Evolutionary conservation across 2,888 invertebrate genomes (phyloP).

Genomic region (Pyralis farinalis): DNA sequence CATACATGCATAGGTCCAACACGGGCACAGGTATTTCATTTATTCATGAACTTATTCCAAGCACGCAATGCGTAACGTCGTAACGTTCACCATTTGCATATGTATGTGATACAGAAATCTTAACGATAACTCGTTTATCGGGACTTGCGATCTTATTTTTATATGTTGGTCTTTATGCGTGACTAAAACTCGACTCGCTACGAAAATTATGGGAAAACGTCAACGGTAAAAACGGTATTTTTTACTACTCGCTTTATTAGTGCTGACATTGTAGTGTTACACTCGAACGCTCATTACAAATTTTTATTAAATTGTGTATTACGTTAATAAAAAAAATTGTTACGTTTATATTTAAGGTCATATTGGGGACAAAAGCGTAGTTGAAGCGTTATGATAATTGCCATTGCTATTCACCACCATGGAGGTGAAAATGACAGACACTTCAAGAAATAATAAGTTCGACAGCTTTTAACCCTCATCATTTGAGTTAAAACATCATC

Average conservation of each 20-base stretch:
- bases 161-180: conserved; percentile 31
- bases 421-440: too few species aligned
- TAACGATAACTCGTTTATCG: conserved; percentile 50
- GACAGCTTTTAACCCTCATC: too few species aligned
- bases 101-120: conserved; percentile 48
- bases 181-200: conserved; percentile 16
- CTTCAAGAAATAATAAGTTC: too few species aligned
- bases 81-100: conserved; percentile 38
- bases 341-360: too few species aligned
- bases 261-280: not conserved
- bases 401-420: too few species aligned
- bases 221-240: conserved; percentile 3
- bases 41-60: conserved; percentile 31
- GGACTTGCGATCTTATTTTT: conserved; percentile 41
- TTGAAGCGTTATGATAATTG: too few species aligned
- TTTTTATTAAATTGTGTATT: too few species aligned
- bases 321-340: too few species aligned
- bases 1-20: conserved; percentile 8
- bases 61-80: conserved; percentile 40
- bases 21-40: conserved; percentile 11
- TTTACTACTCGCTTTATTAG: conserved; percentile 10
- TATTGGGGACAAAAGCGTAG: too few species aligned
- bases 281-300: not conserved
- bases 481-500: too few species aligned
- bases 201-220: conserved; percentile 1